phyloP scores from a whole-genome alignment of 2,888 invertebrate genomes.

The Trypoxylon attenuatum region DNA sequence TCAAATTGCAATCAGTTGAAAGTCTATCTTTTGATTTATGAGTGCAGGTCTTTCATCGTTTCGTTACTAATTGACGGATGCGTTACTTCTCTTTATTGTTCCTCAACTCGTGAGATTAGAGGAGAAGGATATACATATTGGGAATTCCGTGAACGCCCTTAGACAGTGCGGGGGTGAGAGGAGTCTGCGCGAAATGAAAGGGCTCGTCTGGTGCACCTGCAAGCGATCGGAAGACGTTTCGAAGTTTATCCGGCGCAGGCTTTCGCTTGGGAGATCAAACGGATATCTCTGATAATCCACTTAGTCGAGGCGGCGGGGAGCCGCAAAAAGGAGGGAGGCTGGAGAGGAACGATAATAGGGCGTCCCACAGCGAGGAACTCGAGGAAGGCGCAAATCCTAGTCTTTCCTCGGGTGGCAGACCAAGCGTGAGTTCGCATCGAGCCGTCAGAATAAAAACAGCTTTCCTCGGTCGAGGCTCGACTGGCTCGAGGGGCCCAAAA shows the following conservation, averaged over 20 bases:
- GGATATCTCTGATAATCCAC: constrained; percentile 64
- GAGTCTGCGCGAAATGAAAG: constrained; percentile 13
- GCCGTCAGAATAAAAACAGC: constrained; percentile 20
- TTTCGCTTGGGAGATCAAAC: constrained; percentile 55
- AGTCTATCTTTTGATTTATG: neutral
- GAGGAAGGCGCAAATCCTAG: constrained; percentile 40
- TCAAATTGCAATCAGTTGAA: neutral
- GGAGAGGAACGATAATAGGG: constrained; percentile 53
- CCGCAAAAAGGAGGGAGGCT: constrained; percentile 21
- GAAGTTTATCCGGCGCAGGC: constrained; percentile 47
- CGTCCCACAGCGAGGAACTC: constrained; percentile 51
- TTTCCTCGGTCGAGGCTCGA: neutral
- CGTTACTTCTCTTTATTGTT: neutral
- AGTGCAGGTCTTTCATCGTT: neutral
- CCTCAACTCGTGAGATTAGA: neutral
- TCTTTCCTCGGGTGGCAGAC: constrained; percentile 34
- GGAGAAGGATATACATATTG: constrained; percentile 17
- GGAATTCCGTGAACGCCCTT: constrained; percentile 15
- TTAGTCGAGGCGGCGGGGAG: constrained; percentile 46
- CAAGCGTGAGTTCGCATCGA: constrained; percentile 46
- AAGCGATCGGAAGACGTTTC: constrained; percentile 29
- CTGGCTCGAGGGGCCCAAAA: constrained; percentile 31
- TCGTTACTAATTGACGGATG: neutral
- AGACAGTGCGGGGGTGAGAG: constrained; percentile 17
- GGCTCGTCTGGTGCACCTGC: constrained; percentile 47